Percentiles rank a stretch among this genome's conserved stretches.
phyloP scores from a whole-genome alignment of 2,797 vertebrate species.

The Sebastes baramenuke region DNA sequence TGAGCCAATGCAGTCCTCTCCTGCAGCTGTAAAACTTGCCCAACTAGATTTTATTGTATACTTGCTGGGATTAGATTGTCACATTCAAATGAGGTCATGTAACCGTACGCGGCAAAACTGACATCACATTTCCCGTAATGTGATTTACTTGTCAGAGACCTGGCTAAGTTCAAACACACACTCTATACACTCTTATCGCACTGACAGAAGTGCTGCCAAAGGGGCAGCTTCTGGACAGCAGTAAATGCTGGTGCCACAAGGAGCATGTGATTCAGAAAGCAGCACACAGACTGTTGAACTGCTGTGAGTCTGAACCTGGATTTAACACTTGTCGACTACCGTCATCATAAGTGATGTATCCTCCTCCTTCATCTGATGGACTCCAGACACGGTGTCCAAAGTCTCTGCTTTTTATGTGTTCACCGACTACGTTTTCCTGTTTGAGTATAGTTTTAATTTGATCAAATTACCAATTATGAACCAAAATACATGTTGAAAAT shows the following conservation, averaged over 20 bases:
- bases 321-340: conserved; percentile 9
- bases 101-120: neutral
- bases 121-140: conserved; percentile 15
- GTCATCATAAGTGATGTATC: neutral
- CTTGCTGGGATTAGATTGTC: neutral
- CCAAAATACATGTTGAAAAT: neutral
- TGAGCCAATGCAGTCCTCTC: neutral
- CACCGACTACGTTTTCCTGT: neutral
- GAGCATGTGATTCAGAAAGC: neutral
- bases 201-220: conserved; percentile 42
- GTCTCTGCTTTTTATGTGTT: neutral
- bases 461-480: neutral
- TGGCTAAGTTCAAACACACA: conserved; percentile 48
- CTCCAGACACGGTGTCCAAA: neutral
- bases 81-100: conserved; percentile 17
- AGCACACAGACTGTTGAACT: neutral
- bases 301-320: neutral
- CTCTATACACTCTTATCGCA: conserved; percentile 29
- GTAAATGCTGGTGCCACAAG: conserved; percentile 12
- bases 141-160: conserved; percentile 23
- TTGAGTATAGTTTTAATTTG: neutral
- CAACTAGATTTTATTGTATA: neutral
- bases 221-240: neutral
- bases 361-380: conserved; percentile 5
- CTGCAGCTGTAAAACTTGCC: neutral